phyloP scores from a whole-genome alignment of 2,797 vertebrate species.

The Carapus acus region DNA sequence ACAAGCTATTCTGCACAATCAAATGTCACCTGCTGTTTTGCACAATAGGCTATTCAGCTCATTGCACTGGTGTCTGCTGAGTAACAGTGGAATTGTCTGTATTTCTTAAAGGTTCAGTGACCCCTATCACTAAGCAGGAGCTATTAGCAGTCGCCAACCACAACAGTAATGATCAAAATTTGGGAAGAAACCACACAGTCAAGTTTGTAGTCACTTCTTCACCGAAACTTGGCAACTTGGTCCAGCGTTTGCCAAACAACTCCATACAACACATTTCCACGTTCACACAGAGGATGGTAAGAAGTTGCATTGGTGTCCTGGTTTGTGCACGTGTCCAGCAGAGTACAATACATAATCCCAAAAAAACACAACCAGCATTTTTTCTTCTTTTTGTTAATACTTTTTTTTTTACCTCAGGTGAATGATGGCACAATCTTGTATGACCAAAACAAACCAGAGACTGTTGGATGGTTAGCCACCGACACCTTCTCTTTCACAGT shows the following conservation, averaged over 20 bases:
- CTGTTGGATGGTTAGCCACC: conserved; percentile 68
- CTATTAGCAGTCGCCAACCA: conserved; percentile 76
- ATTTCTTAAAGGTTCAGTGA: conserved; percentile 70
- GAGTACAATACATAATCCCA: no score
- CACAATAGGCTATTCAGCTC: no score
- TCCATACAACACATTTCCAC: conserved; percentile 66
- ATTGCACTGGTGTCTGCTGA: no score
- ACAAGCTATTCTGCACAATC: no score
- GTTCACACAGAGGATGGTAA: conserved; percentile 85
- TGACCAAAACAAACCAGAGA: conserved; percentile 69
- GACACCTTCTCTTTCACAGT: conserved; percentile 80
- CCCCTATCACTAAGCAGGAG: conserved; percentile 69
- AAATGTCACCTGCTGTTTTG: no score
- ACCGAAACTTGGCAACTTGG: conserved; percentile 76
- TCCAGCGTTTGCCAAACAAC: conserved; percentile 65
- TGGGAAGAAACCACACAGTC: conserved; percentile 71
- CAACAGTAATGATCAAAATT: conserved; percentile 55
- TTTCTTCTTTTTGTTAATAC: no score
- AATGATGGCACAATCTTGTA: conserved; percentile 75
- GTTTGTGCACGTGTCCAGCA: no score
- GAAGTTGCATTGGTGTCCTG: conserved; percentile 18
- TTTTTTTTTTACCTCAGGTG: no score
- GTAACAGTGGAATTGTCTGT: no score
- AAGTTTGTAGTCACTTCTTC: conserved; percentile 68
- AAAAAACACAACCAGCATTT: no score